Conservation (phyloP, 2,888 invertebrate genomes). For the Laspeyria flexula region DNA sequence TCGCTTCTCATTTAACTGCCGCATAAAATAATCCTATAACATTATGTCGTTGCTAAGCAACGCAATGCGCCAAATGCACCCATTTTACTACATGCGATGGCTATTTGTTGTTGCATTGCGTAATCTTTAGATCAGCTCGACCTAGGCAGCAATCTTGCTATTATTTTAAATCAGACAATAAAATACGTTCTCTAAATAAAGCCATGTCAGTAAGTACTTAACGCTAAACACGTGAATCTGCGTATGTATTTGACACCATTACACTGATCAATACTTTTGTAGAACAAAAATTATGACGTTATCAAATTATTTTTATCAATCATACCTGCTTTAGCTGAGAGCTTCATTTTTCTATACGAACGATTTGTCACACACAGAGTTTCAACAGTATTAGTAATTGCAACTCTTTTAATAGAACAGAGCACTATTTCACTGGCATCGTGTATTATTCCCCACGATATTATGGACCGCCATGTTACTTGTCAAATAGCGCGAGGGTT, state of each 20-base stretch:
- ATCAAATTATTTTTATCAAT: conserved; percentile 12
- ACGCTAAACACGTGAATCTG: conserved; percentile 4
- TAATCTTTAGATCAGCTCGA: conserved; percentile 23
- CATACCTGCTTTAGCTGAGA: conserved; percentile 37
- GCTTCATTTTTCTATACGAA: conserved; percentile 33
- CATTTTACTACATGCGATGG: conserved; percentile 50
- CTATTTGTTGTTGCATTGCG: conserved; percentile 43
- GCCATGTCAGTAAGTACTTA: too few species aligned
- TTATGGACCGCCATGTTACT: conserved; percentile 43
- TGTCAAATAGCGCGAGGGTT: conserved; percentile 50
- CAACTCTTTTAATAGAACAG: conserved; percentile 12
- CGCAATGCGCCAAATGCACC: conserved; percentile 74
- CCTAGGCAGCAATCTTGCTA: neutral
- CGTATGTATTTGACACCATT: conserved; percentile 43
- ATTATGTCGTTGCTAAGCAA: conserved; percentile 71
- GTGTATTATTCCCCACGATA: conserved; percentile 52
- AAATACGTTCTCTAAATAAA: neutral
- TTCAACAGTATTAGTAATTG: conserved; percentile 8
- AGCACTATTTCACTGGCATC: conserved; percentile 52
- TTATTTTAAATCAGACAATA: neutral
- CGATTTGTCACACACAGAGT: conserved; percentile 26
- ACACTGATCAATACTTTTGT: conserved; percentile 62
- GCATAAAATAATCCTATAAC: conserved; percentile 25
- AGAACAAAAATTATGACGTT: conserved; percentile 25
- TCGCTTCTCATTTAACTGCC: conserved; percentile 10